These are phyloP conservation scores for Saimiri boliviensis DNA, from an alignment of 2,113 vertebrate species.

Conservation along the genomic window DNA sequence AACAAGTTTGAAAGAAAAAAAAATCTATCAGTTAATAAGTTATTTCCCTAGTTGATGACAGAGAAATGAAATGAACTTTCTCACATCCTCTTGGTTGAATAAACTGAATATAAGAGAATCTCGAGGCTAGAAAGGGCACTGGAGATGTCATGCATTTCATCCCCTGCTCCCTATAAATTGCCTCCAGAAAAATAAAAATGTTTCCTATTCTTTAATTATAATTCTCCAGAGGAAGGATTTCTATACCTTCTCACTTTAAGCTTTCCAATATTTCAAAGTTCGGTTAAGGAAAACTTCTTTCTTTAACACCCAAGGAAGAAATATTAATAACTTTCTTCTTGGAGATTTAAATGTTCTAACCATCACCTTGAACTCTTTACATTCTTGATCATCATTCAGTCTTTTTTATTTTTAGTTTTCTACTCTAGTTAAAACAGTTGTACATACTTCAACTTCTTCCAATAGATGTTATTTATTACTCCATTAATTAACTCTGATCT, in stretches of 20 bases:
- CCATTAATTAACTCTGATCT: neutral
- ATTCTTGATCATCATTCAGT: neutral
- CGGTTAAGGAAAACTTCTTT: neutral
- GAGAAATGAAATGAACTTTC: slow-evolving; percentile 34
- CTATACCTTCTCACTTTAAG: neutral
- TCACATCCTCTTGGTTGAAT: neutral
- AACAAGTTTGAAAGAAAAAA: neutral
- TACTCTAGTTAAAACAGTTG: neutral
- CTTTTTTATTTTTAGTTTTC: neutral
- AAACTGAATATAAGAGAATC: neutral
- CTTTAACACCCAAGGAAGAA: neutral
- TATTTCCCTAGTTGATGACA: neutral
- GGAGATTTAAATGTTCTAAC: neutral
- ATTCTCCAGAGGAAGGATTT: neutral
- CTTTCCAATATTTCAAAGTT: neutral
- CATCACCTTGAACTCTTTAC: neutral
- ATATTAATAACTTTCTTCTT: neutral
- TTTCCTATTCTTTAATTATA: neutral
- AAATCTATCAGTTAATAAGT: neutral
- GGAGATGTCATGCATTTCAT: neutral
- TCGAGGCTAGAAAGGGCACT: neutral
- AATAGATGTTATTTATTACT: neutral
- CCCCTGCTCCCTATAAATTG: neutral
- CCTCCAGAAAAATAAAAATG: neutral
- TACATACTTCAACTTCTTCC: neutral